These are phyloP conservation scores for Rotaria sp. DNA, from an alignment of 2,888 invertebrate genomes.

Conservation along the genomic window DNA sequence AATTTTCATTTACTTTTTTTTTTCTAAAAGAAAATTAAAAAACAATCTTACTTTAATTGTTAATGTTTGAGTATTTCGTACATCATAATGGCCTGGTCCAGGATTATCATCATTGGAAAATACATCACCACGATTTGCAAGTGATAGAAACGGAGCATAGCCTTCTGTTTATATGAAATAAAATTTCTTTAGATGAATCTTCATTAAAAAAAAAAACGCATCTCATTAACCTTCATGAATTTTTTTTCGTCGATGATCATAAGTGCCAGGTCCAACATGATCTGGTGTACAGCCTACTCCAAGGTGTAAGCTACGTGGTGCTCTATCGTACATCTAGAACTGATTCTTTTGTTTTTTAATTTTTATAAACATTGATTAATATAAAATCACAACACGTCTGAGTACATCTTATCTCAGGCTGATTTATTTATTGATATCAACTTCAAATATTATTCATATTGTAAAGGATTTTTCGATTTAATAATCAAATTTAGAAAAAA, in stretches of 20 bases:
- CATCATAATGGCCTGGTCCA: conserved; percentile 45
- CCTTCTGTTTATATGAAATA: conserved; percentile 47
- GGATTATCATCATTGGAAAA: conserved; percentile 45
- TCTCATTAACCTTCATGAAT: not conserved
- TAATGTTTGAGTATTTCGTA: not conserved
- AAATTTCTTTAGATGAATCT: no score
- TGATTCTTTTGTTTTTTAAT: no score
- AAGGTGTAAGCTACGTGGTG: not conserved
- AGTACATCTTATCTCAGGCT: no score
- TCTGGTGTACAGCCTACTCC: not conserved
- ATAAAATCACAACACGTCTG: no score
- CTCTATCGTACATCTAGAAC: conserved; percentile 16
- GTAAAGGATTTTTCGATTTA: no score
- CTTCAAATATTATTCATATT: no score
- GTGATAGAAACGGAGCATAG: conserved; percentile 55
- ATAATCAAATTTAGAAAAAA: no score
- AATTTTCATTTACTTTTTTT: not conserved
- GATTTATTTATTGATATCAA: no score
- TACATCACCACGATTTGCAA: conserved; percentile 49
- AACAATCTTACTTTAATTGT: not conserved
- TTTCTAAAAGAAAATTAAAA: not conserved
- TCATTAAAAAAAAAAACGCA: no score
- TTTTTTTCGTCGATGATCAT: not conserved
- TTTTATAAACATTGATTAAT: no score
- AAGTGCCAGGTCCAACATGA: not conserved